A percentile compares a stretch with the other conserved stretches of the same genome.
Conservation (phyloP, 2,797 vertebrate species). For the Gymnopithys bicolor region DNA sequence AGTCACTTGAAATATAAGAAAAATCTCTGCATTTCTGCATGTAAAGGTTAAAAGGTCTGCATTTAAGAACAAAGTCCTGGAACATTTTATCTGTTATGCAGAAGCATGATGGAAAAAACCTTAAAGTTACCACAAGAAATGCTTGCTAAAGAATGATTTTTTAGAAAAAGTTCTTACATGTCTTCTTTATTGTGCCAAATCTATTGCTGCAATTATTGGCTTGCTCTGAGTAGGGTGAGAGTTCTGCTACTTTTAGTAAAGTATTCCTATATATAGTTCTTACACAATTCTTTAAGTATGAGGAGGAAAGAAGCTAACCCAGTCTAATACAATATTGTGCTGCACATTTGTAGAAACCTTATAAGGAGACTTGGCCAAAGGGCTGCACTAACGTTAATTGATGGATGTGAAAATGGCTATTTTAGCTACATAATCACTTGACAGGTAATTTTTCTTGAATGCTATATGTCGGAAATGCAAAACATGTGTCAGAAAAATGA, state of each 20-base stretch:
- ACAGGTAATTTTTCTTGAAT: not conserved
- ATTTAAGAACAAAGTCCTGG: not conserved
- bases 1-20: slow-evolving; percentile 22
- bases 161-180: not conserved
- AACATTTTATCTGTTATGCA: not conserved
- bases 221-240: slow-evolving; percentile 2
- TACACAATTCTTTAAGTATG: not conserved
- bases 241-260: slow-evolving; percentile 36
- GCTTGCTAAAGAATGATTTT: not conserved
- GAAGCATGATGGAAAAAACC: not conserved
- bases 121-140: not conserved
- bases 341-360: not conserved
- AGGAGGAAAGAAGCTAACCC: not conserved
- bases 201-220: slow-evolving; percentile 13
- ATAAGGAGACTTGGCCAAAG: not conserved
- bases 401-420: not conserved
- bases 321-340: not conserved
- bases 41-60: not conserved
- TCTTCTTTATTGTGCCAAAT: not conserved
- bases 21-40: slow-evolving; percentile 16
- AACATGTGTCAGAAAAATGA: not conserved
- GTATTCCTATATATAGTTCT: slow-evolving; percentile 9
- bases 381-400: not conserved
- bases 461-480: not conserved
- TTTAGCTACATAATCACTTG: not conserved